Conservation (phyloP, 2,797 vertebrate species). For the Miopithecus talapoin region DNA sequence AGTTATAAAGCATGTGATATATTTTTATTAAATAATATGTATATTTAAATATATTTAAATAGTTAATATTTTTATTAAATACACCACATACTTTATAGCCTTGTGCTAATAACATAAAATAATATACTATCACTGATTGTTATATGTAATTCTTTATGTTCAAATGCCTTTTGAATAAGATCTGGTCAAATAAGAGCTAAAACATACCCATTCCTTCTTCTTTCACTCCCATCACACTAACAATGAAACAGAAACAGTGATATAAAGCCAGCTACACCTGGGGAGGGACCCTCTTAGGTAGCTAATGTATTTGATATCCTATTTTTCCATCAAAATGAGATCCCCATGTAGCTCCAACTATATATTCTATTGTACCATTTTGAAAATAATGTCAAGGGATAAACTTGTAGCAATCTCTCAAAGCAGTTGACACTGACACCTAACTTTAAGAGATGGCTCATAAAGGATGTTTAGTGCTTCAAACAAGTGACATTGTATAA, state of each 20-base stretch:
- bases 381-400: conserved; percentile 24
- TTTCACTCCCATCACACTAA: neutral
- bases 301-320: neutral
- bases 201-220: neutral
- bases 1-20: neutral
- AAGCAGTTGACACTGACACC: neutral
- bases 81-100: neutral
- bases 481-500: neutral
- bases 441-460: neutral
- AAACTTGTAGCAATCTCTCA: neutral
- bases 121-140: neutral
- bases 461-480: neutral
- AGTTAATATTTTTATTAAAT: neutral
- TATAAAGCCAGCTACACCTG: neutral
- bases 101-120: neutral
- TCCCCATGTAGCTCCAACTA: neutral
- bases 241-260: neutral
- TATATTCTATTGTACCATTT: neutral
- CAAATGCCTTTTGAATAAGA: neutral
- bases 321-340: conserved; percentile 37
- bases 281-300: neutral
- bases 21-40: neutral
- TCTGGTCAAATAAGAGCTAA: neutral
- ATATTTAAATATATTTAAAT: neutral
- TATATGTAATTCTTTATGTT: neutral